phyloP scores from a whole-genome alignment of 2,888 invertebrate species.

The Eristalinus aeneus region DNA sequence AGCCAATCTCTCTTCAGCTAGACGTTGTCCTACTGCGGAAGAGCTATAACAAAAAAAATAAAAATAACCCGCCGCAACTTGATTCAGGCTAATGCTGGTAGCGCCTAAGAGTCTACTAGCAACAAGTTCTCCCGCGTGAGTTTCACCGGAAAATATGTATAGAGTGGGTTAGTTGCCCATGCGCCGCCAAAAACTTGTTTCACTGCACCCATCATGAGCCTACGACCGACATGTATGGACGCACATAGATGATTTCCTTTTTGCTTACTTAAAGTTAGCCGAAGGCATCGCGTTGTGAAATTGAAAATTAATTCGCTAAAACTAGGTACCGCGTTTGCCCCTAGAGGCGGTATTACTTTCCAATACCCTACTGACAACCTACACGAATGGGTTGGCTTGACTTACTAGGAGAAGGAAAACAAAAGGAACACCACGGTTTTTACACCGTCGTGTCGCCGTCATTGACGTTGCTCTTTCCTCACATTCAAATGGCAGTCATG shows the following conservation, averaged over 20 bases:
- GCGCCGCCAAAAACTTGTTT: conserved; percentile 15
- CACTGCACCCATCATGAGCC: background rate
- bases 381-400: conserved; percentile 75
- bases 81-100: conserved; percentile 11
- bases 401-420: background rate
- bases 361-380: conserved; percentile 79
- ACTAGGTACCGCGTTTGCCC: conserved; percentile 39
- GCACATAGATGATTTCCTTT: background rate
- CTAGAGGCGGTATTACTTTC: conserved; percentile 73
- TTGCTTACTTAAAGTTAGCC: conserved; percentile 21
- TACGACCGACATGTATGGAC: conserved; percentile 5
- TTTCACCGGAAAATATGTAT: conserved; percentile 10
- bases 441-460: conserved; percentile 22
- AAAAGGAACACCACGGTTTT: conserved; percentile 13
- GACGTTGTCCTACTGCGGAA: conserved; percentile 13
- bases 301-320: conserved; percentile 65
- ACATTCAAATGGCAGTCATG: conserved; percentile 63
- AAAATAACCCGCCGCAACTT: background rate
- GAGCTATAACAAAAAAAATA: conserved; percentile 5
- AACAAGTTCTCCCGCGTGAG: conserved; percentile 57
- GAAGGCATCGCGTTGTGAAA: conserved; percentile 31
- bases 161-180: conserved; percentile 63
- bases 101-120: conserved; percentile 52
- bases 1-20: background rate
- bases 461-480: background rate